These are phyloP conservation scores for Nannoperca australis DNA, from an alignment of 2,797 vertebrate species.

Conservation along the genomic window DNA sequence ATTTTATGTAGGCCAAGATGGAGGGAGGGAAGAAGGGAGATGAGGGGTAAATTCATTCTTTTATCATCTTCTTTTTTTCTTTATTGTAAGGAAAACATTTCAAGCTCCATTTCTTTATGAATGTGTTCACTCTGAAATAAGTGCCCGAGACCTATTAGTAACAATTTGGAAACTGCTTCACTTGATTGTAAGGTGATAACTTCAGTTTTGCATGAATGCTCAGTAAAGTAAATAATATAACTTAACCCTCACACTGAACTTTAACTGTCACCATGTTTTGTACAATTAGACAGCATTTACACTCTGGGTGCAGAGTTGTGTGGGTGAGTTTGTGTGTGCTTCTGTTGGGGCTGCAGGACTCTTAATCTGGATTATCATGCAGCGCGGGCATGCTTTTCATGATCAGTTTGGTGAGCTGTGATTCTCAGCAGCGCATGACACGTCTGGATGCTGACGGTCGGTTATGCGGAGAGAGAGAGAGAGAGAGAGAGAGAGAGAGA, in stretches of 20 bases:
- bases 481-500: not conserved
- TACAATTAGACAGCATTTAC: constrained; percentile 42
- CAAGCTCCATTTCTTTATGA: not conserved
- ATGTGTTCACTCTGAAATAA: not conserved
- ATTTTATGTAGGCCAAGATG: constrained; percentile 76
- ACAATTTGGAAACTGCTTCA: not conserved
- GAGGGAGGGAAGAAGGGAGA: constrained; percentile 9
- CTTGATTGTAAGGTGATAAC: not conserved
- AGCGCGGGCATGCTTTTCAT: constrained; percentile 71
- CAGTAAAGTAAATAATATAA: not conserved
- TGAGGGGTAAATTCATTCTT: not conserved
- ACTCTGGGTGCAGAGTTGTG: not conserved
- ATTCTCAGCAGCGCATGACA: constrained; percentile 76
- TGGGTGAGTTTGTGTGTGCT: constrained; percentile 36
- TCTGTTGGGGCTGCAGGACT: constrained; percentile 66
- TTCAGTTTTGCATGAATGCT: not conserved
- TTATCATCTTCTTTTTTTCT: constrained; percentile 2
- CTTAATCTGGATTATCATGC: constrained; percentile 85
- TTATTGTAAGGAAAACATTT: not conserved
- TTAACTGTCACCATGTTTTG: constrained; percentile 24
- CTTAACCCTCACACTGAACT: constrained; percentile 23
- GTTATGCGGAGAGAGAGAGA: not conserved
- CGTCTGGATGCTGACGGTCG: constrained; percentile 77
- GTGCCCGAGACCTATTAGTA: not conserved
- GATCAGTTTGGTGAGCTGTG: constrained; percentile 80